Conservation (phyloP, 2,888 invertebrate genomes). For the Cryptocephalus primarius region DNA sequence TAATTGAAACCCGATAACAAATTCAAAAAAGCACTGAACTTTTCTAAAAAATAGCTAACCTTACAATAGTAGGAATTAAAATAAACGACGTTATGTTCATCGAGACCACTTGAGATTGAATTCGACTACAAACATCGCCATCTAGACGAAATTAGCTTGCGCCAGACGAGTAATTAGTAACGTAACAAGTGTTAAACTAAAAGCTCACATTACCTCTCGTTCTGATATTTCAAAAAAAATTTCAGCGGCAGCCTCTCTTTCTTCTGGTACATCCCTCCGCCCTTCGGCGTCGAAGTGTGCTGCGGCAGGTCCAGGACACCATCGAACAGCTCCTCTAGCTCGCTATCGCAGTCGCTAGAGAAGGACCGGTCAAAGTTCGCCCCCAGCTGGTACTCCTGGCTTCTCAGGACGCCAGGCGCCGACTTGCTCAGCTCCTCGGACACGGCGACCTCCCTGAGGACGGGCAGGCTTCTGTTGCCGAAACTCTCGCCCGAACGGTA, state of each 20-base stretch:
- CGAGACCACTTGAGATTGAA: too few species aligned
- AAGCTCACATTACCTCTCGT: conserved; percentile 22
- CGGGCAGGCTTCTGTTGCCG: conserved; percentile 9
- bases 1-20: too few species aligned
- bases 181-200: too few species aligned
- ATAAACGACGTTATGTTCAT: too few species aligned
- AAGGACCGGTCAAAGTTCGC: conserved; percentile 18
- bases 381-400: conserved; percentile 14
- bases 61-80: too few species aligned
- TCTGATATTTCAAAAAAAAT: conserved; percentile 22
- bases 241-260: conserved; percentile 17
- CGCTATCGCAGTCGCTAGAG: conserved; percentile 33
- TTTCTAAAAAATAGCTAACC: too few species aligned
- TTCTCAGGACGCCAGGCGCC: conserved; percentile 22
- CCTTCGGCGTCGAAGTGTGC: conserved; percentile 39
- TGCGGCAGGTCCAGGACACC: conserved; percentile 28
- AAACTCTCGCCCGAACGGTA: conserved; percentile 9
- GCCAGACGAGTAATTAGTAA: too few species aligned
- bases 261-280: conserved; percentile 15
- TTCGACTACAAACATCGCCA: too few species aligned
- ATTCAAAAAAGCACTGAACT: too few species aligned
- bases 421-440: conserved; percentile 2
- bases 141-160: too few species aligned
- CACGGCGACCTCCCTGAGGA: neutral
- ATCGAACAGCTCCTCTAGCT: conserved; percentile 31